Conservation (phyloP, 2,888 invertebrate genomes). For the Tetragnatha montana region DNA sequence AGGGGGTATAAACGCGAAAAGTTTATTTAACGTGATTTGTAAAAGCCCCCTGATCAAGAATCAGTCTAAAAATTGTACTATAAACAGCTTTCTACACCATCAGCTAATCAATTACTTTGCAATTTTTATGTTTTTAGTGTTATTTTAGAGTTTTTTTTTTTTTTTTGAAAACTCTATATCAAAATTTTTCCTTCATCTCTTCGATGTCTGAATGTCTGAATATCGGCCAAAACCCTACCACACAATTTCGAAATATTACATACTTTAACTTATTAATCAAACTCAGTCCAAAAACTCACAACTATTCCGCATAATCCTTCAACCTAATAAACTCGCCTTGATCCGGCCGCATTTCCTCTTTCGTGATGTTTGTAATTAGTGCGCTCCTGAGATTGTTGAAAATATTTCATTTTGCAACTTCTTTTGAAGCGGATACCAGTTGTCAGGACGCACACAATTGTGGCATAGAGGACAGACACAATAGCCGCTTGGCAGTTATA, state of each 20-base stretch:
- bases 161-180: too few relatives aligned
- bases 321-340: background rate
- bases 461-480: slow-evolving; percentile 17
- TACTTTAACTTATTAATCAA: background rate
- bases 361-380: background rate
- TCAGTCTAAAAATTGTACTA: too few relatives aligned
- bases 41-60: too few relatives aligned
- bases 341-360: background rate
- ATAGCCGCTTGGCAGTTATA: background rate
- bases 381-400: background rate
- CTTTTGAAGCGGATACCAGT: slow-evolving; percentile 29
- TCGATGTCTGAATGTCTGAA: too few relatives aligned
- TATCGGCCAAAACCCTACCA: too few relatives aligned
- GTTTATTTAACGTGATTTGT: too few relatives aligned
- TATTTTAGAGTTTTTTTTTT: too few relatives aligned
- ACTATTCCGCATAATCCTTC: background rate
- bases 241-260: background rate
- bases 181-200: too few relatives aligned
- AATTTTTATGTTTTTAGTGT: too few relatives aligned
- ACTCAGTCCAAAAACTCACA: background rate
- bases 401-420: slow-evolving; percentile 31
- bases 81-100: too few relatives aligned
- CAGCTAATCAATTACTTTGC: too few relatives aligned
- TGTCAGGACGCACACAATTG: slow-evolving; percentile 1
- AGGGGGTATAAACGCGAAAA: too few relatives aligned